Evolutionary conservation across 1,140 invertebrate genomes (phyloP).

Genomic region (Oryctes rhinoceros): DNA sequence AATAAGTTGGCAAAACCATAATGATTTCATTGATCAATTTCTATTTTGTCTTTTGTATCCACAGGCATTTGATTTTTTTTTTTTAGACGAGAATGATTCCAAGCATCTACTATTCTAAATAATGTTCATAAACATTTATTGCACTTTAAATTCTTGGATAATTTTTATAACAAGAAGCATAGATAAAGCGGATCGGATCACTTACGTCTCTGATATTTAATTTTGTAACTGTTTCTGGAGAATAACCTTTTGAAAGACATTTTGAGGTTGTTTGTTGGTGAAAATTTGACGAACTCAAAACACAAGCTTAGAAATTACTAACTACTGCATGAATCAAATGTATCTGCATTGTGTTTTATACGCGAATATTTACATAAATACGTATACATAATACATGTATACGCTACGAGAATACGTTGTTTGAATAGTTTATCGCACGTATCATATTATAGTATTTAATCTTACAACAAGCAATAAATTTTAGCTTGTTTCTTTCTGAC

Average conservation of each 20-base stretch:
- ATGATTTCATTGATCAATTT: no score
- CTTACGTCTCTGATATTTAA: slow-evolving; percentile 25
- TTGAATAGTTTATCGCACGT: slow-evolving; percentile 30
- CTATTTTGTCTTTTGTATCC: no score
- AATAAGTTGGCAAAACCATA: no score
- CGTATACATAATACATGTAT: neutral
- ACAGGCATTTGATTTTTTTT: no score
- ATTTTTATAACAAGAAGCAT: neutral
- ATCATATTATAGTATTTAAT: slow-evolving; percentile 25
- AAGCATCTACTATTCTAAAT: no score
- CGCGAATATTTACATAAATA: neutral
- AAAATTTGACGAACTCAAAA: neutral
- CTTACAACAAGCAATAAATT: neutral
- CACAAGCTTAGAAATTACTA: no score
- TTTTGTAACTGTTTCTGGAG: slow-evolving; percentile 37
- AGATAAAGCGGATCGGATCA: neutral
- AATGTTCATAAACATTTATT: no score
- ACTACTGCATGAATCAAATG: no score
- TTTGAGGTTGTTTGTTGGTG: slow-evolving; percentile 14
- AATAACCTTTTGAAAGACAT: slow-evolving; percentile 37
- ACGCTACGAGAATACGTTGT: slow-evolving; percentile 1
- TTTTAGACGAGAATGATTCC: no score
- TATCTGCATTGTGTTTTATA: no score
- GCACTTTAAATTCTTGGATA: no score
- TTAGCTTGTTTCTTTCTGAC: neutral